A percentile compares a stretch with the other conserved stretches of the same genome.
phyloP scores from a whole-genome alignment of 2,888 invertebrate species.

The Xestia rhomboidea region DNA sequence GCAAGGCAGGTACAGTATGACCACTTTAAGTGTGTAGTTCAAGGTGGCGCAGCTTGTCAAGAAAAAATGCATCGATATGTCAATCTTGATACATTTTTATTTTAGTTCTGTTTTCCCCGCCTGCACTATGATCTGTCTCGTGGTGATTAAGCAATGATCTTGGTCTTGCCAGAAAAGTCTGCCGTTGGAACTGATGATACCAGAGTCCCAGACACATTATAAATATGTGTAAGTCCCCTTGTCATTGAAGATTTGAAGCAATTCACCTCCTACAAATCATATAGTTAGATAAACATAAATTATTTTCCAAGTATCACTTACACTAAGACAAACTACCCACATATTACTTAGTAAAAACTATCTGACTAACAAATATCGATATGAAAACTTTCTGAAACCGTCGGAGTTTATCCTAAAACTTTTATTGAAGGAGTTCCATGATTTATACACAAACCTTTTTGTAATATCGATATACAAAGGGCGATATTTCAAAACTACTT shows the following conservation, averaged over 20 bases:
- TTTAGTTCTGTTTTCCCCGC: too few relatives aligned
- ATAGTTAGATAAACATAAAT: background rate
- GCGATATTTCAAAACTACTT: constrained; percentile 37
- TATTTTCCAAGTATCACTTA: constrained; percentile 4
- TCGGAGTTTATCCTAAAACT: constrained; percentile 30
- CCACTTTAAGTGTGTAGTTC: too few relatives aligned
- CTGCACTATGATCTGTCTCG: too few relatives aligned
- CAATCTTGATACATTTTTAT: too few relatives aligned
- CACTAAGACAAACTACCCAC: constrained; percentile 3
- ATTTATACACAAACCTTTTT: constrained; percentile 52
- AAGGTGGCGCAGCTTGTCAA: too few relatives aligned
- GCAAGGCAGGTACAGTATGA: background rate
- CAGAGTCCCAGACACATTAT: background rate
- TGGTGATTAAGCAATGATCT: background rate
- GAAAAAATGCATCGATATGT: too few relatives aligned
- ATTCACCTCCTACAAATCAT: background rate
- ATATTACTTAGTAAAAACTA: background rate
- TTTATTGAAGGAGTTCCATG: constrained; percentile 26
- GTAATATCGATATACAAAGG: constrained; percentile 51
- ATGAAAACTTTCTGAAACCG: constrained; percentile 17
- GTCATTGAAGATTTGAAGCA: background rate
- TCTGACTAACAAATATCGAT: constrained; percentile 14
- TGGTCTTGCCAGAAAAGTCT: background rate
- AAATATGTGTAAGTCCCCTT: background rate
- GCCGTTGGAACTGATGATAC: background rate